These are phyloP conservation scores for Escarpia spicata DNA, from an alignment of 2,888 invertebrate species.

Conservation along the genomic window DNA sequence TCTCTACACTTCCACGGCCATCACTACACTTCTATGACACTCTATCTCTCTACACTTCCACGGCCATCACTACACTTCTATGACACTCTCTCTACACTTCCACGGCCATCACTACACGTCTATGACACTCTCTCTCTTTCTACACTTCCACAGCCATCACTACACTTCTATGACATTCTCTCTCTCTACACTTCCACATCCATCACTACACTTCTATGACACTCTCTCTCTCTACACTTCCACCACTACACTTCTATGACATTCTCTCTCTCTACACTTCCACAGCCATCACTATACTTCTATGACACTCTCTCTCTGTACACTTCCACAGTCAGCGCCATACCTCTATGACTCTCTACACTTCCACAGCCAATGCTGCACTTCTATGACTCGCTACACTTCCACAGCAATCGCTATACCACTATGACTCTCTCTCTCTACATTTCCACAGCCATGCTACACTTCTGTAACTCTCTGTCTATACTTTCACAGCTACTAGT, in stretches of 20 bases:
- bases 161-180: not conserved
- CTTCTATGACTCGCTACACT: not conserved
- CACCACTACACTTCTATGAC: not conserved
- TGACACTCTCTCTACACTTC: not conserved
- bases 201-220: not conserved
- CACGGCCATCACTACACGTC: not conserved
- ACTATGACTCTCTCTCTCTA: not conserved
- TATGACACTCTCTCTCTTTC: not conserved
- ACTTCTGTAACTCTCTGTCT: not conserved
- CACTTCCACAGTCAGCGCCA: not conserved
- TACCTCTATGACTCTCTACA: not conserved
- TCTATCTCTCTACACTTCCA: not conserved
- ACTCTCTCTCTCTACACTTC: not conserved
- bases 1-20: not conserved
- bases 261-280: not conserved
- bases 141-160: not conserved
- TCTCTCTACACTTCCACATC: not conserved
- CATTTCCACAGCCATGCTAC: not conserved
- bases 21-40: not conserved
- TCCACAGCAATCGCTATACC: not conserved
- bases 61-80: not conserved
- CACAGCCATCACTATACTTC: not conserved
- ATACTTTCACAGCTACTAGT: not conserved
- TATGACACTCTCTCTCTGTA: not conserved
- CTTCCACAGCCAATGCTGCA: not conserved